phyloP scores from a whole-genome alignment of 1,140 invertebrate genomes.

The Thereuonema tuberculata region DNA sequence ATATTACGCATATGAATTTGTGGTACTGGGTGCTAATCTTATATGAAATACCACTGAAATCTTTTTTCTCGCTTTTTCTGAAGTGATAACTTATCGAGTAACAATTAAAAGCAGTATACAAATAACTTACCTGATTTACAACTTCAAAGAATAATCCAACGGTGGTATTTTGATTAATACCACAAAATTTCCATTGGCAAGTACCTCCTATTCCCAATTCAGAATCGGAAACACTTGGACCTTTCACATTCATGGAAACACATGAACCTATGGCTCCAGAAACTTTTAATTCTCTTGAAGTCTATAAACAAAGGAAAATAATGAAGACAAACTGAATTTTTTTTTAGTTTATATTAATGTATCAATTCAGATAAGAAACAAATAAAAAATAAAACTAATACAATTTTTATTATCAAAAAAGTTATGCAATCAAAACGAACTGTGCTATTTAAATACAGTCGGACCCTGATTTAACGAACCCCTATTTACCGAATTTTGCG shows the following conservation, averaged over 20 bases:
- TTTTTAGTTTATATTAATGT: conserved; percentile 7
- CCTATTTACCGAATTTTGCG: too few relatives aligned
- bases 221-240: conserved; percentile 80
- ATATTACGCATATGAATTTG: too few relatives aligned
- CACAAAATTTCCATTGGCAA: conserved; percentile 96
- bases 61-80: neutral
- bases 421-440: conserved; percentile 12
- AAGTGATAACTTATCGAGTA: conserved; percentile 7
- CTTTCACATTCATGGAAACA: conserved; percentile 82
- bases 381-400: too few relatives aligned
- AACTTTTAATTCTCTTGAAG: conserved; percentile 47
- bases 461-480: too few relatives aligned
- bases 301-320: conserved; percentile 37
- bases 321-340: too few relatives aligned
- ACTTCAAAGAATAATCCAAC: conserved; percentile 95
- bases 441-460: too few relatives aligned
- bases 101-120: conserved; percentile 4
- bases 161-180: conserved; percentile 81
- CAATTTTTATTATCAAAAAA: too few relatives aligned
- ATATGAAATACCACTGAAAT: too few relatives aligned
- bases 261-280: conserved; percentile 93
- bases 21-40: too few relatives aligned
- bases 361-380: too few relatives aligned
- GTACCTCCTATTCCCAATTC: conserved; percentile 96
- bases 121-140: conserved; percentile 57